These are phyloP conservation scores for Venustoraphidia nigricollis DNA, from an alignment of 2,888 invertebrate genomes.

Conservation along the genomic window DNA sequence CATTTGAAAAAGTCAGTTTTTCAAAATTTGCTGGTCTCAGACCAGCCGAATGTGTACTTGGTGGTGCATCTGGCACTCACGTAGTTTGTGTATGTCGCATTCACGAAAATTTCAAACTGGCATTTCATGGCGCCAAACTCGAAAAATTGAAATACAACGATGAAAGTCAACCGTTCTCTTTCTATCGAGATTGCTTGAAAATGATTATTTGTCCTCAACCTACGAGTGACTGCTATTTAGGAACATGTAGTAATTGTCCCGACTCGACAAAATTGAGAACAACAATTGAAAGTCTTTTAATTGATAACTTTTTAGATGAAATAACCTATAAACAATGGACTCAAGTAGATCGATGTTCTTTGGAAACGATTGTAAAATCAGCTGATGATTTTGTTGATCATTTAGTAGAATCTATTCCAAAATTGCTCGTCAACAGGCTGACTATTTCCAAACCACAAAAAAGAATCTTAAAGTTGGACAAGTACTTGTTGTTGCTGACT, in stretches of 20 bases:
- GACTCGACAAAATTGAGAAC: neutral
- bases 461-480: conserved; percentile 6
- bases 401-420: too few relatives aligned
- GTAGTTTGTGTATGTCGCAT: conserved; percentile 9
- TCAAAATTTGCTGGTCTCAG: conserved; percentile 7
- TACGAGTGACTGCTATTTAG: conserved; percentile 6
- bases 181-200: conserved; percentile 7
- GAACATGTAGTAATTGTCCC: conserved; percentile 5
- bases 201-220: conserved; percentile 7
- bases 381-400: too few relatives aligned
- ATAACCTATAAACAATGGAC: conserved; percentile 12
- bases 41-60: conserved; percentile 9
- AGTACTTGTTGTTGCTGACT: conserved; percentile 9
- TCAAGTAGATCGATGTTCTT: conserved; percentile 9
- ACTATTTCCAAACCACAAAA: conserved; percentile 7
- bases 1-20: conserved; percentile 4
- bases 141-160: conserved; percentile 3
- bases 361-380: conserved; percentile 10
- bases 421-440: conserved; percentile 9
- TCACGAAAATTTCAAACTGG: conserved; percentile 8
- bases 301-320: conserved; percentile 6
- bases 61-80: conserved; percentile 8
- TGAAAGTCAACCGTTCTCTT: conserved; percentile 1
- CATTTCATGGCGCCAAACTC: conserved; percentile 5
- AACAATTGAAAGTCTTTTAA: conserved; percentile 3